Evolutionary conservation across 2,113 vertebrate species (phyloP).

Genomic region (Phrynosoma blainvillii): DNA sequence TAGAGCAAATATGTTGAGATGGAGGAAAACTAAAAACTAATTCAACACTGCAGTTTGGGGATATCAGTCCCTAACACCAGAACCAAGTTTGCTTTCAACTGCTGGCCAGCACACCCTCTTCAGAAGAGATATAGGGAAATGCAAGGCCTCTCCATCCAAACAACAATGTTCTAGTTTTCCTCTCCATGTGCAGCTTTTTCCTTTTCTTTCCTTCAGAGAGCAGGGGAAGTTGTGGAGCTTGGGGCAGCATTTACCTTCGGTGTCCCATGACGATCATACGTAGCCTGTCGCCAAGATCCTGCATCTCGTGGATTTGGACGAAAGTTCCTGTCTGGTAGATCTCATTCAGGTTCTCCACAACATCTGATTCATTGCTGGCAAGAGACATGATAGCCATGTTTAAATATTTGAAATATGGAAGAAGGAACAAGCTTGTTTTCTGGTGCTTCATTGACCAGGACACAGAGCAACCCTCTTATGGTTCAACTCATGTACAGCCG

Average conservation of each 20-base stretch:
- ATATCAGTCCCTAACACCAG: too few species aligned
- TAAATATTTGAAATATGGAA: too few species aligned
- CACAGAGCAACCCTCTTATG: background rate
- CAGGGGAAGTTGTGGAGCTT: background rate
- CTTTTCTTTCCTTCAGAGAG: too few species aligned
- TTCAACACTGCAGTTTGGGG: too few species aligned
- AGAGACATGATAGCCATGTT: background rate
- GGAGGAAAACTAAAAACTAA: too few species aligned
- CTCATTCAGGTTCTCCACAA: constrained; percentile 90
- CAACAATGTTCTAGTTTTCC: background rate
- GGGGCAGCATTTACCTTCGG: constrained; percentile 74
- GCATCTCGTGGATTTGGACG: constrained; percentile 99
- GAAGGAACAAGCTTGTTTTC: too few species aligned
- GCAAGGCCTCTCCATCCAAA: background rate
- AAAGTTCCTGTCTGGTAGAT: constrained; percentile 94
- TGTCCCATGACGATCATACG: constrained; percentile 99
- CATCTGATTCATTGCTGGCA: constrained; percentile 89
- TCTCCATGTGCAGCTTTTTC: too few species aligned
- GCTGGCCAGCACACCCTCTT: background rate
- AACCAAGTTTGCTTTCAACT: too few species aligned
- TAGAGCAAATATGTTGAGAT: too few species aligned
- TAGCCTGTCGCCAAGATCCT: constrained; percentile 95
- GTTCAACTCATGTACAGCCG: too few species aligned
- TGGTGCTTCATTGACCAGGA: background rate
- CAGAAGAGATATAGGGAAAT: background rate